These are phyloP conservation scores for Myiotriccus ornatus DNA, from an alignment of 2,797 vertebrate genomes.

Conservation along the genomic window DNA sequence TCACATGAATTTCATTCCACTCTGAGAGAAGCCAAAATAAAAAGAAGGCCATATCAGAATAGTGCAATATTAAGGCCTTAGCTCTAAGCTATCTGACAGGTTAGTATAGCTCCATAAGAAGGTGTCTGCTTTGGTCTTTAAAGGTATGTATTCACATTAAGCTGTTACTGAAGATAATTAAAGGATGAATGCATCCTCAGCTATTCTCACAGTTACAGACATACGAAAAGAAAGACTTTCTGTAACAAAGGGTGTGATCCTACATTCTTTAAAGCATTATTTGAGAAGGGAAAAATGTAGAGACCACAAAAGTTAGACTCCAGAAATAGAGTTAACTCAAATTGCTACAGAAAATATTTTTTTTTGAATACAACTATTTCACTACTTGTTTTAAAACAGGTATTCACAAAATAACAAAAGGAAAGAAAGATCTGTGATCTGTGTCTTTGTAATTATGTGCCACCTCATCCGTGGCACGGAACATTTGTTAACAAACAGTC, in stretches of 20 bases:
- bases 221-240: background rate
- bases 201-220: background rate
- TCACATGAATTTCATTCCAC: background rate
- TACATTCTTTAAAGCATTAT: background rate
- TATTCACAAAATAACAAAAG: background rate
- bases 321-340: background rate
- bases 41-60: background rate
- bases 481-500: slow-evolving; percentile 23
- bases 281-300: background rate
- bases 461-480: background rate
- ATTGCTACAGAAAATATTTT: background rate
- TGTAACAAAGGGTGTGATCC: background rate
- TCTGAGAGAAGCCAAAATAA: background rate
- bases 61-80: background rate
- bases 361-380: background rate
- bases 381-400: background rate
- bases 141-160: background rate
- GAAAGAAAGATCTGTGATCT: background rate
- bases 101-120: background rate
- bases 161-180: background rate
- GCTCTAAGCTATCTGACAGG: background rate
- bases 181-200: background rate
- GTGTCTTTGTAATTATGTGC: background rate
- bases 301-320: background rate
- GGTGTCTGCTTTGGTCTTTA: background rate